These are phyloP conservation scores for Galerucella pusilla DNA, from an alignment of 2,888 invertebrate genomes.

Conservation along the genomic window DNA sequence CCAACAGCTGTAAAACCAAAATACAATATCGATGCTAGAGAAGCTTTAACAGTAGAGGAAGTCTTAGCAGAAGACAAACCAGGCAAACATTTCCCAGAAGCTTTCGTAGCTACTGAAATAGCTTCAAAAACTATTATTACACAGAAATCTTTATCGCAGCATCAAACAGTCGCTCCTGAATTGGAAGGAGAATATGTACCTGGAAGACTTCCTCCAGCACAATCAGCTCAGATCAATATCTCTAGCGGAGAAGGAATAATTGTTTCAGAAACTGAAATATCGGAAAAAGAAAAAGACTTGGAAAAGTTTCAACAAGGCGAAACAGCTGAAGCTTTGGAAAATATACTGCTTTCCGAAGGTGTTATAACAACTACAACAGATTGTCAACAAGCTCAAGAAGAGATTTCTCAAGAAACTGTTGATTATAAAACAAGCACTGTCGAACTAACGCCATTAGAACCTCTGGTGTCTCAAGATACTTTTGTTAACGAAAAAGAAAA, in stretches of 20 bases:
- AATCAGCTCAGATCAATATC: slow-evolving; percentile 72
- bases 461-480: slow-evolving; percentile 71
- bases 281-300: slow-evolving; percentile 76
- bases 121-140: slow-evolving; percentile 75
- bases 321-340: slow-evolving; percentile 66
- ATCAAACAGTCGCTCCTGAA: slow-evolving; percentile 76
- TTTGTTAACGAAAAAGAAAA: slow-evolving; percentile 72
- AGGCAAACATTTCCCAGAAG: slow-evolving; percentile 81
- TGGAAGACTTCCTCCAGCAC: slow-evolving; percentile 70
- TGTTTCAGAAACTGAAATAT: slow-evolving; percentile 68
- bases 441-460: slow-evolving; percentile 72
- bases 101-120: slow-evolving; percentile 82
- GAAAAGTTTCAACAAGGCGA: slow-evolving; percentile 62
- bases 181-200: slow-evolving; percentile 73
- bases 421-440: slow-evolving; percentile 70
- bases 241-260: slow-evolving; percentile 72
- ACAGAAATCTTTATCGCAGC: slow-evolving; percentile 74
- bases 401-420: slow-evolving; percentile 64
- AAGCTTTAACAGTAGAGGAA: slow-evolving; percentile 76
- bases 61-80: slow-evolving; percentile 77
- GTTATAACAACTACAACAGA: slow-evolving; percentile 73
- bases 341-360: slow-evolving; percentile 68
- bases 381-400: slow-evolving; percentile 74
- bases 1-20: slow-evolving; percentile 70
- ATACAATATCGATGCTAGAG: slow-evolving; percentile 72